phyloP scores from a whole-genome alignment of 2,888 invertebrate genomes.

The Ophioninae sp. region DNA sequence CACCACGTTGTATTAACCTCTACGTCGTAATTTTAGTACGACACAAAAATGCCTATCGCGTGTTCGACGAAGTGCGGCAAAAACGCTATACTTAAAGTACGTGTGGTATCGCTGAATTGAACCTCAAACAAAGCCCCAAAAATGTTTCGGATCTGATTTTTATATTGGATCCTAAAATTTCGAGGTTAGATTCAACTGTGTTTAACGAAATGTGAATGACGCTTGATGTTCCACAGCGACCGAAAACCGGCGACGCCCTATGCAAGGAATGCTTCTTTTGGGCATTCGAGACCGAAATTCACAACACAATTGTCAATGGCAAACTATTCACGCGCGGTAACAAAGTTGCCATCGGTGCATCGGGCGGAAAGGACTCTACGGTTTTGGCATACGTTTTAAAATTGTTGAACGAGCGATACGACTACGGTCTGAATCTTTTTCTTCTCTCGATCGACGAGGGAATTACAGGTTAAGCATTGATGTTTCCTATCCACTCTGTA shows the following conservation, averaged over 20 bases:
- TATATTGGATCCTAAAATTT: no score
- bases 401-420: slow-evolving; percentile 92
- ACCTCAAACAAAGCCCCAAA: slow-evolving; percentile 11
- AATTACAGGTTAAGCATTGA: slow-evolving; percentile 86
- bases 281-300: slow-evolving; percentile 97
- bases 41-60: slow-evolving; percentile 84
- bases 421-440: slow-evolving; percentile 94
- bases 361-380: slow-evolving; percentile 98
- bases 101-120: slow-evolving; percentile 9
- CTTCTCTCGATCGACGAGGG: slow-evolving; percentile 99
- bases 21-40: neutral
- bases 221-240: slow-evolving; percentile 84
- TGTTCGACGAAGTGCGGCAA: slow-evolving; percentile 89
- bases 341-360: slow-evolving; percentile 96
- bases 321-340: slow-evolving; percentile 91
- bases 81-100: slow-evolving; percentile 89
- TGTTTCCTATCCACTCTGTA: neutral
- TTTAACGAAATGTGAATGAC: neutral
- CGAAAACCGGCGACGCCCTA: slow-evolving; percentile 94
- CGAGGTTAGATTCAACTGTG: neutral
- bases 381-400: slow-evolving; percentile 97
- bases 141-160: neutral
- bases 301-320: slow-evolving; percentile 92
- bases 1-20: neutral
- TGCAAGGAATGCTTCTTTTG: slow-evolving; percentile 97